Base-by-base conservation (phyloP, 2,797 vertebrate species). In the Hypotaenidia philippensis region DNA sequence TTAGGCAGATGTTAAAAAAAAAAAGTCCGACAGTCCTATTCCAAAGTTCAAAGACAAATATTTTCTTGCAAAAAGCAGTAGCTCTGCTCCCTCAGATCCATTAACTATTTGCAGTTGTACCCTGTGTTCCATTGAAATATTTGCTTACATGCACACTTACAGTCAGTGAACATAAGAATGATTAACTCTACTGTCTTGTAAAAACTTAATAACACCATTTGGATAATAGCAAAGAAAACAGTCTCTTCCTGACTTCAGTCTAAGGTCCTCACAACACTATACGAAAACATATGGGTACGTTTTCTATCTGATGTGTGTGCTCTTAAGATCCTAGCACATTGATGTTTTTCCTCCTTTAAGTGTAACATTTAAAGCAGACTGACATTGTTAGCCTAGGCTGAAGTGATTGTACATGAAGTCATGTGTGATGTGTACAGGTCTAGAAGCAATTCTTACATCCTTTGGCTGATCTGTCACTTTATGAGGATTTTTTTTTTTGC, bases 71-170 rank as follows among this genome's bases (percentile, higher is more conserved):
- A 91, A 94, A 83, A 45, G 71, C 34, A 89, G 71, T 34, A 89
- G 78, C 55, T 80, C 41, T 83, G 49, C 14, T 83, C 22, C 49
- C 70, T 78, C 31, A 87, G 66, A 91, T 59, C n/a, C 66, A 82
- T 96, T 96, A 96, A 93, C 74, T 81, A 82, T 83, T 93, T 91
- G 38, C 65, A 91, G 90, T 69, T 97, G 61, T 84, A 91, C 83
- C 60, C 66, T 70, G 91, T 95, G 88, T 92, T 93, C 95, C 90
- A 91, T 87, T 97, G 72, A 94, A 96, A 70, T 94, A 91, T 96
- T 93, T 96, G 95, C 87, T 95, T 93, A 91, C 72, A 76, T 70
- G 31, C 13, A 87, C 25, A 83, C 76, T 92, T 84, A 89, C 44
- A 83, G 70, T 60, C 61, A 81, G 52, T 23, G 20, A 96, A 27